These are phyloP conservation scores for Phortica variegata DNA, from an alignment of 1,140 invertebrate genomes.

Conservation along the genomic window DNA sequence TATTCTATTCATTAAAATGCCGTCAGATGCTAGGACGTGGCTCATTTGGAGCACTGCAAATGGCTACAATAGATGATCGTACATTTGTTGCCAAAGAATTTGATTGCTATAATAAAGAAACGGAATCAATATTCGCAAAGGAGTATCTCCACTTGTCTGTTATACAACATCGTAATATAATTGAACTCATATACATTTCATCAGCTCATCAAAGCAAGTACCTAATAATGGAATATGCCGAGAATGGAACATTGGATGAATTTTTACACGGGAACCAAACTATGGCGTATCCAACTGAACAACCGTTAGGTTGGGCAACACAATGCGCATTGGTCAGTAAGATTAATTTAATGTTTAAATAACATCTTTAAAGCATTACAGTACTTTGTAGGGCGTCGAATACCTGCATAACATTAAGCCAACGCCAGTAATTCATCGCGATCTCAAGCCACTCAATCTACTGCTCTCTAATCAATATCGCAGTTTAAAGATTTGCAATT, in stretches of 20 bases:
- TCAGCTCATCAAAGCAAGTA: background rate
- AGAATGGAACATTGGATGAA: constrained; percentile 4
- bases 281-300: background rate
- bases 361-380: background rate
- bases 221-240: constrained; percentile 19
- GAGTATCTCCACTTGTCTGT: constrained; percentile 1
- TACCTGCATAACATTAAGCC: constrained; percentile 15
- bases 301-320: constrained; percentile 8
- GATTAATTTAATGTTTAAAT: background rate
- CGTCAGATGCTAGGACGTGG: too few relatives aligned
- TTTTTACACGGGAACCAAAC: background rate
- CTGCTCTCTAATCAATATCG: constrained; percentile 5
- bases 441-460: constrained; percentile 22
- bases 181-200: constrained; percentile 9
- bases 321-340: constrained; percentile 6
- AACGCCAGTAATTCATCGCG: constrained; percentile 13
- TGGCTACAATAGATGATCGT: background rate
- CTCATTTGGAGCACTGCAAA: too few relatives aligned
- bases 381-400: constrained; percentile 7
- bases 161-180: constrained; percentile 13
- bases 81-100: background rate
- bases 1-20: too few relatives aligned
- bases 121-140: background rate
- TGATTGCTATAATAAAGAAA: background rate
- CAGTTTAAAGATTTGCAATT: constrained; percentile 20